Base-by-base conservation (phyloP, 2,797 vertebrate genomes). In the Tenualosa ilisha region DNA sequence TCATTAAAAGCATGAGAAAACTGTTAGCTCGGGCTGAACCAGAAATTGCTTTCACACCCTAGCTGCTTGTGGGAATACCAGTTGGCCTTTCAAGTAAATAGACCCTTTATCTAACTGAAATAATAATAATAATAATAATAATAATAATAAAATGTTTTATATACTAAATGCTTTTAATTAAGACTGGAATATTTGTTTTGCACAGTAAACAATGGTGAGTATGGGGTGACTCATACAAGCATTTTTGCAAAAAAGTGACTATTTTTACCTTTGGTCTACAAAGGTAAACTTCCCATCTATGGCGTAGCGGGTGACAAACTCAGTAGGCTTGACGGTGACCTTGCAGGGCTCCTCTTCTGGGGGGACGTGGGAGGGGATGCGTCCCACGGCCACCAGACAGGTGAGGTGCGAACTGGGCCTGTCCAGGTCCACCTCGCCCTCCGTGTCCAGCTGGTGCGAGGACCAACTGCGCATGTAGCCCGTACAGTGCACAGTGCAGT, bases 281-380 rank as follows among this genome's bases (percentile, higher is more conserved):
- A 98, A 99, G 88, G 97, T 97, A 92, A 99, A 99, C 87, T 98
- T 99, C 22, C 98, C 98, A 43, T 99, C 98, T 89, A 98, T 97
- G 12, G 98, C 96, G 17, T 97, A 97, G 84, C 98, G 97, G 46
- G 97, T 98, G 87, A 99, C 95, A 6, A 97, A 99, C 53, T 98
- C 96, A 1, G 96, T 95, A 83, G 98, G 95, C 82, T 97, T 98
- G 89, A 97, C 93, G 20, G 94, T 93, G 92, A 98, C 92, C 37
- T 98, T 97, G 54, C 95, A 96, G 3, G 96, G 93, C 43, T 92
- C 93, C 0, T 95, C 95, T 82, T 95, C 96, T 1, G 96, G 96
- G 7, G 95, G 93, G 68, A 93, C 86, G 3, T 97, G 97, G 2
- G 96, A 95, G 86, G 98, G 97, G 53, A 97, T 92, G 43, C 97